These are phyloP conservation scores for Episyrphus balteatus DNA, from an alignment of 1,140 invertebrate genomes.

Conservation along the genomic window DNA sequence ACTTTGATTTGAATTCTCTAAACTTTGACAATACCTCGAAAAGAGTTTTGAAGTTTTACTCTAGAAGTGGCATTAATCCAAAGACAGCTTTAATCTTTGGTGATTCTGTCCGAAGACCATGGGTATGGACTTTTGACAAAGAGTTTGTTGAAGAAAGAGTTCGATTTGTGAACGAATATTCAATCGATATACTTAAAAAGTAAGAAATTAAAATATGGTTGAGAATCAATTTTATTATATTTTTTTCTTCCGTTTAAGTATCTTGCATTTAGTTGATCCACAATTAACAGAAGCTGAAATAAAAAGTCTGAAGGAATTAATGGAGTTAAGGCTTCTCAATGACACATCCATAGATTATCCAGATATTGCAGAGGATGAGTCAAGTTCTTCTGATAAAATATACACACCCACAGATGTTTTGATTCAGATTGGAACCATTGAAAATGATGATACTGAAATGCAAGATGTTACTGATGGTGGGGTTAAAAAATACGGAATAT, in stretches of 20 bases:
- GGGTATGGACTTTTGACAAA: conserved; percentile 20
- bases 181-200: conserved; percentile 17
- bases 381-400: background rate
- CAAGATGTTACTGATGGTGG: background rate
- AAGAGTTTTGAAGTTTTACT: conserved; percentile 1
- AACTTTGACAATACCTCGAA: background rate
- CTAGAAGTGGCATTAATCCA: conserved; percentile 21
- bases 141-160: conserved; percentile 18
- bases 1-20: background rate
- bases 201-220: background rate
- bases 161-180: conserved; percentile 11
- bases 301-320: conserved; percentile 6
- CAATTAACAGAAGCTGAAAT: conserved; percentile 9
- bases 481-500: conserved; percentile 4
- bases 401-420: conserved; percentile 4
- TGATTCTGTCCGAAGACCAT: conserved; percentile 18
- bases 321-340: conserved; percentile 4
- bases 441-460: conserved; percentile 1
- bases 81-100: conserved; percentile 22
- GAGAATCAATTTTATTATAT: background rate
- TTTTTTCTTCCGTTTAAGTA: conserved; percentile 9
- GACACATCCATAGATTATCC: conserved; percentile 10
- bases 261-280: conserved; percentile 18
- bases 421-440: background rate
- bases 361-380: background rate